Base-by-base conservation (phyloP, 1,140 invertebrate species). In the Ctenoplectra terminalis region DNA sequence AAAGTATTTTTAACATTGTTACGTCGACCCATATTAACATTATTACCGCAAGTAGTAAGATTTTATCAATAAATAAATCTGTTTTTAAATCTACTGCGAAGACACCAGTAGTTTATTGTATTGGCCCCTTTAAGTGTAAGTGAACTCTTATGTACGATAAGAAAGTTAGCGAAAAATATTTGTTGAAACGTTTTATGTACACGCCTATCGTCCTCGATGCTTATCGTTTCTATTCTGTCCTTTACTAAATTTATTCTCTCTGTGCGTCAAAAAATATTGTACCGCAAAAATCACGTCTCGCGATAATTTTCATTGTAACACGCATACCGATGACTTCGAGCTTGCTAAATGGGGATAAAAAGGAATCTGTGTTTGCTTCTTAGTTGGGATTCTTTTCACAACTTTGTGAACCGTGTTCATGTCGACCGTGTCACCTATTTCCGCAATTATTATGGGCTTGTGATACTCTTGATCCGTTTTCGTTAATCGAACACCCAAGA, bases 381-480 rank as follows among this genome's bases (percentile, higher is more conserved):
- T 94, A 17, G 90, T 93, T 0, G 93, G 92, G 34, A 85, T 83
- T 72, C 91, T 85, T 77, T 92, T 93, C 4, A 92, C 82, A 5
- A 93, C 87, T 82, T 88, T 94, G 56, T 89, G 90, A 17, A 90
- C 61, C 8, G 86, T 80, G 50, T 86, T 81, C 71, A 94, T 78
- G 63, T 94, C 93, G 29, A 93, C 92, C 1, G 93, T 92, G 73
- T 93, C 93, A 20, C 92, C 93, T 29, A 96, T 96, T 91, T 96
- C 95, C 3, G 96, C 96, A 81, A 95, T 95, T 2, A 97, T 95
- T 40, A 96, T 95, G 31, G 95, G 93, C 70, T 95, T 95, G 76
- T 96, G 95, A 61, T 95, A 95, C 88, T 97, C 96, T 84, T 96
- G 94, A 84, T 97, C 96, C 40, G 95, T 94, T 86, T 94, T 95